A percentile compares a stretch with the other conserved stretches of the same genome.
Conservation (phyloP, 2,888 invertebrate species). For the Tanytarsus gracilentus region DNA sequence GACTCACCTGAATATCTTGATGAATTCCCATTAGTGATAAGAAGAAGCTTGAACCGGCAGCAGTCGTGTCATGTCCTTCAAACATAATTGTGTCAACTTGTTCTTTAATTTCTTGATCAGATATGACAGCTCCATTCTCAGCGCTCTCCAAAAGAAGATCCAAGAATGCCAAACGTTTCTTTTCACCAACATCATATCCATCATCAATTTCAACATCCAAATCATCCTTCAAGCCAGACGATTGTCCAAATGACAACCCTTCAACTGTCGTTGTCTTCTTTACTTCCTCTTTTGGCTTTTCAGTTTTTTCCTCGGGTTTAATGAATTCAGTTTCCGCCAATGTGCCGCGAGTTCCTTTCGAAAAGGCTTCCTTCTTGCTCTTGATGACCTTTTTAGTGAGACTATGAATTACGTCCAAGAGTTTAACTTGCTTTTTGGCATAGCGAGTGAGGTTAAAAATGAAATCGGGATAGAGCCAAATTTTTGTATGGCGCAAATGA, state of each 20-base stretch:
- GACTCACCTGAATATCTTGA: slow-evolving; percentile 54
- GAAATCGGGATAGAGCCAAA: slow-evolving; percentile 68
- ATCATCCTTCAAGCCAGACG: slow-evolving; percentile 66
- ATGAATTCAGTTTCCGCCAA: slow-evolving; percentile 38
- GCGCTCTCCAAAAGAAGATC: slow-evolving; percentile 75
- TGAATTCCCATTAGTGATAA: slow-evolving; percentile 68
- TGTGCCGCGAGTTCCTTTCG: slow-evolving; percentile 51
- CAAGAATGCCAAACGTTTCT: slow-evolving; percentile 76
- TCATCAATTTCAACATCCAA: slow-evolving; percentile 74
- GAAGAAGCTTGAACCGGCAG: slow-evolving; percentile 72
- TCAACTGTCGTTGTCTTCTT: slow-evolving; percentile 40
- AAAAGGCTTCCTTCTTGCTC: slow-evolving; percentile 66
- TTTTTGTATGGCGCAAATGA: slow-evolving; percentile 69
- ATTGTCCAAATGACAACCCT: slow-evolving; percentile 62
- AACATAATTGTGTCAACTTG: slow-evolving; percentile 83
- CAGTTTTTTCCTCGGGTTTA: slow-evolving; percentile 33
- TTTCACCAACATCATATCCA: slow-evolving; percentile 66
- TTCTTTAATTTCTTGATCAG: slow-evolving; percentile 70
- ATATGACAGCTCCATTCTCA: slow-evolving; percentile 59
- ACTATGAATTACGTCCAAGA: slow-evolving; percentile 68
- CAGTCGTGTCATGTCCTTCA: slow-evolving; percentile 77
- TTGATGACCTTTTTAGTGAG: slow-evolving; percentile 70
- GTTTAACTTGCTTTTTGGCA: slow-evolving; percentile 62
- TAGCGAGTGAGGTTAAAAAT: slow-evolving; percentile 68
- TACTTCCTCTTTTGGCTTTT: slow-evolving; percentile 31